These are phyloP conservation scores for Diachasma alloeum DNA, from an alignment of 1,140 invertebrate genomes.

Conservation along the genomic window DNA sequence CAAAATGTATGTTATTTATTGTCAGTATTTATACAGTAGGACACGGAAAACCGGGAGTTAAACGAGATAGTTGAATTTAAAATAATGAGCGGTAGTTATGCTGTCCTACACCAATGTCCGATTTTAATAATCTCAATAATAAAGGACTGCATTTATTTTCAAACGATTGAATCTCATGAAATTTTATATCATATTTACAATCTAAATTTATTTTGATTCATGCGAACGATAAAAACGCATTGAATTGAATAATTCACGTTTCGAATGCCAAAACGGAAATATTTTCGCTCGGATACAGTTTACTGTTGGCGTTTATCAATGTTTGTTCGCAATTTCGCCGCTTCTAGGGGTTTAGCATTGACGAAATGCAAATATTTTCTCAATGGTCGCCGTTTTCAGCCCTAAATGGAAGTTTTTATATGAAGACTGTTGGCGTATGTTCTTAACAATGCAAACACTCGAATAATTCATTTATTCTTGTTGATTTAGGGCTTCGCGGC, in stretches of 20 bases:
- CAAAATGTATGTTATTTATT: conserved; percentile 17
- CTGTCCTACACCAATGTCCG: not conserved
- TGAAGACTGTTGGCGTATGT: no score
- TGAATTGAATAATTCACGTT: no score
- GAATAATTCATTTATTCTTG: no score
- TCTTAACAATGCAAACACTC: no score
- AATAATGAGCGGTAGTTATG: not conserved
- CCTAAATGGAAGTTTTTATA: not conserved
- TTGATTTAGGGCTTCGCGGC: no score
- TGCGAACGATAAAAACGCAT: no score
- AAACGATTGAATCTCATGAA: not conserved
- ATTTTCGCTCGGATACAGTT: not conserved
- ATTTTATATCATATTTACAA: not conserved
- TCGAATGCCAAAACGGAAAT: not conserved
- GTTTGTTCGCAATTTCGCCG: not conserved
- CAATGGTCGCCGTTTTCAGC: not conserved
- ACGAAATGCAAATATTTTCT: not conserved
- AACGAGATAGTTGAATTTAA: conserved; percentile 20
- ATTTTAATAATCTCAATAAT: not conserved
- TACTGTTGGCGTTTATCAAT: not conserved
- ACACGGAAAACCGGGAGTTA: conserved; percentile 9
- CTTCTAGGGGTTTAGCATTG: not conserved
- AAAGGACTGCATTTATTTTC: not conserved
- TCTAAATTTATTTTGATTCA: no score
- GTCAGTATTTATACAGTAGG: conserved; percentile 7